Conservation (phyloP, 2,888 invertebrate species). For the Automeris io region DNA sequence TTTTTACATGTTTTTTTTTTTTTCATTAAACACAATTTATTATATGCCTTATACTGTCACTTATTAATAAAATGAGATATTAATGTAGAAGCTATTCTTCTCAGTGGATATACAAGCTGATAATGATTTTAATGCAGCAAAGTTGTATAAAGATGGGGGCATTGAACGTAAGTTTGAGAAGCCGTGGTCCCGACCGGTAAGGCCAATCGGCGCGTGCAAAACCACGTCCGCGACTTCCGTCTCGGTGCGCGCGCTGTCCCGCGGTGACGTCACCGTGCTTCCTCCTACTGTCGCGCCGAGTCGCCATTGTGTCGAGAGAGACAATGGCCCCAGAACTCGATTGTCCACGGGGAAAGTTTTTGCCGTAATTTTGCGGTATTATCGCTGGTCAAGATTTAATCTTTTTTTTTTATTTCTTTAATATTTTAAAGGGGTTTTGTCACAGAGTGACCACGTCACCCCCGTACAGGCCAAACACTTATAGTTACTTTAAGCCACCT, state of each 20-base stretch:
- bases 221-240: slow-evolving; percentile 20
- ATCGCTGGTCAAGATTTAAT: slow-evolving; percentile 11
- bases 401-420: neutral
- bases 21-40: too few relatives aligned
- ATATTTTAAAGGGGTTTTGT: neutral
- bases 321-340: slow-evolving; percentile 51
- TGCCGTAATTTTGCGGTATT: slow-evolving; percentile 24
- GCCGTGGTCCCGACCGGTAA: neutral
- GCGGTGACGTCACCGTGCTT: slow-evolving; percentile 42
- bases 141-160: too few relatives aligned
- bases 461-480: too few relatives aligned
- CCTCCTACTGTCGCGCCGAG: slow-evolving; percentile 29
- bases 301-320: slow-evolving; percentile 46
- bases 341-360: slow-evolving; percentile 42
- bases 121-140: too few relatives aligned
- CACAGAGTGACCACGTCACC: too few relatives aligned
- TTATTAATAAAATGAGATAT: too few relatives aligned
- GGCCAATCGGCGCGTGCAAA: neutral
- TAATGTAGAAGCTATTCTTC: too few relatives aligned
- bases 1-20: too few relatives aligned
- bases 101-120: too few relatives aligned
- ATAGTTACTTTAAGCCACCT: too few relatives aligned
- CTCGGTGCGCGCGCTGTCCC: slow-evolving; percentile 21
- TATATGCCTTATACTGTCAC: too few relatives aligned
- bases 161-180: too few relatives aligned